Conservation (phyloP, 2,797 vertebrate species). For the Notamacropus eugenii region DNA sequence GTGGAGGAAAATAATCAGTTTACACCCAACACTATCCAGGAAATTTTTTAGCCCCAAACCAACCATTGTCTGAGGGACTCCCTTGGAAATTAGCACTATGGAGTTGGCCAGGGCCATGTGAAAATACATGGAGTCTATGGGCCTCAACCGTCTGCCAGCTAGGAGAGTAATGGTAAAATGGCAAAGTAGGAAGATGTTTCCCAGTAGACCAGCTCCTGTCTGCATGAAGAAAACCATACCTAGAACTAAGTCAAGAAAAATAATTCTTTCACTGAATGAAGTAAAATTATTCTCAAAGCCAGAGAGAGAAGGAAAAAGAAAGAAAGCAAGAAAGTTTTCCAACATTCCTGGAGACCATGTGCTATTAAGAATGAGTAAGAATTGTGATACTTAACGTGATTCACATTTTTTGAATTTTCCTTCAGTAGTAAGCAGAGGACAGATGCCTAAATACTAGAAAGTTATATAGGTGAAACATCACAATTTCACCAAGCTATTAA, state of each 20-base stretch:
- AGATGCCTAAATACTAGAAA: no score
- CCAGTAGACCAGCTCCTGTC: conserved; percentile 2
- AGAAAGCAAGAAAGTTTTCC: not conserved
- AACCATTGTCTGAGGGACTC: not conserved
- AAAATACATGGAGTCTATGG: not conserved
- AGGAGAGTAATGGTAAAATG: not conserved
- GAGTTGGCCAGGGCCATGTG: not conserved
- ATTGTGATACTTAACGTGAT: no score
- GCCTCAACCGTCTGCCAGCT: not conserved
- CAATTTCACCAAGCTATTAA: no score
- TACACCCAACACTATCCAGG: not conserved
- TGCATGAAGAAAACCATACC: conserved; percentile 1
- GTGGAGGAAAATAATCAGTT: not conserved
- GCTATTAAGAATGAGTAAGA: no score
- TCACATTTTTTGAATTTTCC: no score
- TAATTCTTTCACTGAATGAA: not conserved
- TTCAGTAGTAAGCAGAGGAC: no score
- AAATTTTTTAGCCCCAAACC: not conserved
- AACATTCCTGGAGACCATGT: not conserved
- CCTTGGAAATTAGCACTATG: not conserved
- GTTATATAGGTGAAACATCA: no score
- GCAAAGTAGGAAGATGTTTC: conserved; percentile 7
- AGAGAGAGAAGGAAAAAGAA: no score
- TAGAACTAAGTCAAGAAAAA: not conserved
- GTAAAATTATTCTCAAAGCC: not conserved